Evolutionary conservation across 2,113 vertebrate species (phyloP).

Genomic region (Scalopus aquaticus): DNA sequence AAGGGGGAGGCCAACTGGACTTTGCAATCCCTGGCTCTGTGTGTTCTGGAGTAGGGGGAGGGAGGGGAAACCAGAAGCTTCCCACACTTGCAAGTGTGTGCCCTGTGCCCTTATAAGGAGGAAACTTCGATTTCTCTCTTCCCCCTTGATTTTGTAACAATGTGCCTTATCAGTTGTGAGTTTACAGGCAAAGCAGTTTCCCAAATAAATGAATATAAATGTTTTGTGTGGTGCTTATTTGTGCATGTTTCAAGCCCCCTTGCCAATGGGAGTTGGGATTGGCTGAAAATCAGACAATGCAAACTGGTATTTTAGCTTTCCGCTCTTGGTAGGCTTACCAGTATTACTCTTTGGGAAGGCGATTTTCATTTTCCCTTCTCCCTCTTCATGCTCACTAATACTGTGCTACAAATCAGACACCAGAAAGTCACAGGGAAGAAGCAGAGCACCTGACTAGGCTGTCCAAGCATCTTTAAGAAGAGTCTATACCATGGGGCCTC

Average conservation of each 20-base stretch:
- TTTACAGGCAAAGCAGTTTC: constrained; percentile 16
- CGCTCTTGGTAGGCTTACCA: not conserved
- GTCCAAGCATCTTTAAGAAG: not conserved
- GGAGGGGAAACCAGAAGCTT: not conserved
- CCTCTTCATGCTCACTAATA: not conserved
- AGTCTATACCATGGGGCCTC: fast-evolving
- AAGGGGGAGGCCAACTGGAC: not conserved
- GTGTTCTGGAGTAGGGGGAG: not conserved
- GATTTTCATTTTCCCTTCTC: not conserved
- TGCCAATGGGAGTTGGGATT: not conserved
- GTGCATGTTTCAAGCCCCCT: not conserved
- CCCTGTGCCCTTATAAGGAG: not conserved
- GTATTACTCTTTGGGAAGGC: not conserved
- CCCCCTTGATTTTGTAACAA: not conserved
- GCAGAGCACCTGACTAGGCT: too few species aligned
- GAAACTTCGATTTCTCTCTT: not conserved
- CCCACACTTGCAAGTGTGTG: not conserved
- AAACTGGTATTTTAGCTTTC: not conserved
- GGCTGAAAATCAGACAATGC: not conserved
- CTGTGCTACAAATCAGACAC: not conserved
- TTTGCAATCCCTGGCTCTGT: not conserved
- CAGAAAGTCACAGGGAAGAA: not conserved
- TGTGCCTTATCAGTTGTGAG: constrained; percentile 52
- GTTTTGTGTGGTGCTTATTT: not conserved
- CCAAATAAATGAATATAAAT: constrained; percentile 51